Base-by-base conservation (phyloP, 2,888 invertebrate species). In the Perdita meconis region DNA sequence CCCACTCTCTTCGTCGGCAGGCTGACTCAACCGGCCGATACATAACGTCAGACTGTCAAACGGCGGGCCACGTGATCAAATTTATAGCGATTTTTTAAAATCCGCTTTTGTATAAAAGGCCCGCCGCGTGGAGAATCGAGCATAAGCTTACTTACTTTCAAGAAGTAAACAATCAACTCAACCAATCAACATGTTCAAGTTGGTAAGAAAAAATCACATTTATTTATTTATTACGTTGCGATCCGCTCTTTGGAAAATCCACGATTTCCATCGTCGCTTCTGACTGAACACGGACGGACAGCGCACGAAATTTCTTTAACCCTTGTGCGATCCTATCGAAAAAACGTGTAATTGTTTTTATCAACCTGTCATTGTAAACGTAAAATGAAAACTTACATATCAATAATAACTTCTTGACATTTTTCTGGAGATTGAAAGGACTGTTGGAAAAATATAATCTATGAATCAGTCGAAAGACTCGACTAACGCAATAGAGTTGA, bases 141-240 rank as follows among this genome's bases (percentile, higher is more conserved):
- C 90, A 91, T 81, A 90, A 89, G 82, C 86, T 90, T 84, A 86
- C 87, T 89, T 89, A 87, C 89, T 87, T 89, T 83, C 90, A 81
- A 88, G 82, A 87, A 90, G 90, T 89, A 91, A 90, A 87, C 88
- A 80, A 84, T 66, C 77, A 84, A 88, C 85, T 79, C 83, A 81
- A 82, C 65, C 83, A 86, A 82, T 89, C 91, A 91, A 85, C 88
- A 92, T 92, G 92, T 92, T 91, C 92, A 92, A 92, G 90, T 85
- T 92, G 92, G 92, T 92, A 90, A 92, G 92, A 71, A 26, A n/a
- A 56, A 79, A 42, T 63, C 30, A 30, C 30, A 59, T 53, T 47
- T 42, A 2, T 40, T 51, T 5, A 34, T 16, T 26, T 50, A 56
- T 34, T 36, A 13, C n/a, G 12, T 12, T 12, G 2, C 50, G 26